Evolutionary conservation across 2,797 vertebrate genomes (phyloP).

Genomic region (Rallus crepitans): DNA sequence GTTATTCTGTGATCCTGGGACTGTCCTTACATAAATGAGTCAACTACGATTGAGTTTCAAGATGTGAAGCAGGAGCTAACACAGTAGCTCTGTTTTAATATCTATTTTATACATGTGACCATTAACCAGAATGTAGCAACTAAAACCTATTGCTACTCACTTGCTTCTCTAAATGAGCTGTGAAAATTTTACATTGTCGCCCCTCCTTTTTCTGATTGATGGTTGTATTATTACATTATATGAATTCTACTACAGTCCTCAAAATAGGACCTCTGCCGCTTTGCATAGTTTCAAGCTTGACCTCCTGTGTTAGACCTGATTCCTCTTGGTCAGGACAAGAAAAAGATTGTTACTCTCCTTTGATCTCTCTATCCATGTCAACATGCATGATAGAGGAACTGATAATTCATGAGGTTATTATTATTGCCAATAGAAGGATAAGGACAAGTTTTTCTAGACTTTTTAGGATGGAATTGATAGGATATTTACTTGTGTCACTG

Average conservation of each 20-base stretch:
- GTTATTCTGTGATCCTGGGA: neutral
- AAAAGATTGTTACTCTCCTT: neutral
- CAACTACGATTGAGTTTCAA: neutral
- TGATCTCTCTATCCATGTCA: neutral
- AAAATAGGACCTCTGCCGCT: neutral
- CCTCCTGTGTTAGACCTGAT: neutral
- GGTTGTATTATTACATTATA: neutral
- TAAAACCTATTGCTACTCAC: neutral
- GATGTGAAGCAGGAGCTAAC: neutral
- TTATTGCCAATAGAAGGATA: neutral
- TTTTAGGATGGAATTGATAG: neutral
- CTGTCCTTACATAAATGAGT: neutral
- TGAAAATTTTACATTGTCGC: neutral
- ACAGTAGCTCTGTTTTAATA: neutral
- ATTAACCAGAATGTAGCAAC: neutral
- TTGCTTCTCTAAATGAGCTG: fast-evolving
- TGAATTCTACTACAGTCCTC: neutral
- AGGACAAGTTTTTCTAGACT: neutral
- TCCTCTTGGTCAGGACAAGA: neutral
- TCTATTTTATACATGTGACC: neutral
- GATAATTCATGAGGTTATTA: neutral
- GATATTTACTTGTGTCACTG: neutral
- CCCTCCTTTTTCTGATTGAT: too few relatives aligned
- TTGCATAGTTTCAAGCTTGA: neutral
- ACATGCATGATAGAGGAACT: neutral